phyloP scores from a whole-genome alignment of 2,888 invertebrate species.

The Machimus rusticus region DNA sequence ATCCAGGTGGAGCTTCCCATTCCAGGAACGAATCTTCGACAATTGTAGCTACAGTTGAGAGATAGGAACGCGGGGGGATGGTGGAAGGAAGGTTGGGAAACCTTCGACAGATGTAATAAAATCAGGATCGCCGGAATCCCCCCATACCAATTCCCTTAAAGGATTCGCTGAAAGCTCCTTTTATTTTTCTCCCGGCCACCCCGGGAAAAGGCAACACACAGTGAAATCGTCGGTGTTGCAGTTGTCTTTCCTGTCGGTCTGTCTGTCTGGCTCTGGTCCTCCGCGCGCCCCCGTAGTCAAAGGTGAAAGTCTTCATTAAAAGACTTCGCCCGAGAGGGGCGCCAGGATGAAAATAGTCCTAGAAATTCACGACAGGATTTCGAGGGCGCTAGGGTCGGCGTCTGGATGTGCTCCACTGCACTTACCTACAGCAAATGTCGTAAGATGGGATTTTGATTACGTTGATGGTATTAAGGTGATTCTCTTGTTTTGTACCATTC shows the following conservation, averaged over 20 bases:
- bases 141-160: slow-evolving; percentile 1
- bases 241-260: not conserved
- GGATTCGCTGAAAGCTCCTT: not conserved
- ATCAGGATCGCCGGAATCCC: not conserved
- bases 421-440: not conserved
- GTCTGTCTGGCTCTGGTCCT: not conserved
- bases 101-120: slow-evolving; percentile 24
- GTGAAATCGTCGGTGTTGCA: not conserved
- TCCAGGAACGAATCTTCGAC: not conserved
- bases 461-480: slow-evolving; percentile 27
- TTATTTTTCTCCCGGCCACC: not conserved
- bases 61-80: not conserved
- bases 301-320: slow-evolving; percentile 18
- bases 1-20: not conserved
- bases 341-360: not conserved
- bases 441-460: slow-evolving; percentile 22
- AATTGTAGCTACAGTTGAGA: not conserved
- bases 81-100: not conserved
- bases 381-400: not conserved
- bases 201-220: not conserved
- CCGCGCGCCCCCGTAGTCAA: not conserved
- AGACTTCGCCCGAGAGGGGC: not conserved
- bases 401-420: not conserved
- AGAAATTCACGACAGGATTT: not conserved
- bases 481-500: not conserved